Evolutionary conservation across 2,113 vertebrate species (phyloP), one percentile per base, ranked within the genome.

Genomic region (Hyaena hyaena): DNA sequence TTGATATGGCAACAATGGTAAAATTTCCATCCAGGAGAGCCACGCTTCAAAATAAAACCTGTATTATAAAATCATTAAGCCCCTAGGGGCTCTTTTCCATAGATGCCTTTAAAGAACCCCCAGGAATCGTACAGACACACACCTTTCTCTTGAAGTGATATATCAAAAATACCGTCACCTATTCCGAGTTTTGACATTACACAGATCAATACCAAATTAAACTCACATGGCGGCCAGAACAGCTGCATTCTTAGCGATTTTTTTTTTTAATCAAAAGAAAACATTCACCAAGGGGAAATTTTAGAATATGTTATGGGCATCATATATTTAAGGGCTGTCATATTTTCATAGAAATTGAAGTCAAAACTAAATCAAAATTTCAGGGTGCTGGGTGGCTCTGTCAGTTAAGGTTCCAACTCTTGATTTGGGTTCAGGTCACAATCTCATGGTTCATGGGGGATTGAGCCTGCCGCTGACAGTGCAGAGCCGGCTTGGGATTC

Each of bases 171-270:
- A 6, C 66, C 77, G 87, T 90, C 39, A 48, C 86, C 63, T 68
- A 8, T 86, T 77, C 93, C 2, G 1, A 92, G 74, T 83, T 96
- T 87, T 87, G 83, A 89, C 74, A 92, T 77, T 80, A 28, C 50
- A 69, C 15, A 66, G 48, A 97, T 95, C 90, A 76, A 96, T 93
- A 95, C 58, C 69, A 87, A 94, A 90, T 96, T 87, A 96, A 92
- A 93, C 95, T 35, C 90, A 69, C 53, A n/a, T 16, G 50, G 53
- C 31, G 68, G 33, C 68, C 48, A 50, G 43, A 86, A 76, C 4
- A 87, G 69, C 74, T 83, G 45, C 58, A 74, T 93, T 74, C 82
- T 84, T 28, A 55, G 69, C 35, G 88, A 58, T 23, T 3, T 28
- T 33, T 89, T 76, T 80, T 19, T 80, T 45, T 45, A 93, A 43